Evolutionary conservation across 2,797 vertebrate genomes (phyloP).

Genomic region (Lepilemur septentrionalis): DNA sequence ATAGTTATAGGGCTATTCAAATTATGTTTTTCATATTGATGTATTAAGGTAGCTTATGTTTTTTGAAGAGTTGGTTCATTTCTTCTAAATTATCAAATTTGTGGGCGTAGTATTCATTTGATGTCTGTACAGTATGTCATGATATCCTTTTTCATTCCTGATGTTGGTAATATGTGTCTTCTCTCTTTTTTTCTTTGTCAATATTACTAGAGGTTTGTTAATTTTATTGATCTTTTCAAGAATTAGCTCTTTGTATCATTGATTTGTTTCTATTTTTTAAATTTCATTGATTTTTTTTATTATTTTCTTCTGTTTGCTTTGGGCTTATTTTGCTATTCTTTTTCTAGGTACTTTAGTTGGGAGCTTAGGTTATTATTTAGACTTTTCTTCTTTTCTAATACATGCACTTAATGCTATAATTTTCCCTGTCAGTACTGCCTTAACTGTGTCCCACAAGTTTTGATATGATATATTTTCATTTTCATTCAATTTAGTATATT

Average conservation of each 20-base stretch:
- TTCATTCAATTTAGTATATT: not conserved
- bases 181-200: not conserved
- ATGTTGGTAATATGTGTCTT: not conserved
- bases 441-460: not conserved
- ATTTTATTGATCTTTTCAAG: not conserved
- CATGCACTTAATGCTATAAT: not conserved
- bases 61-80: not conserved
- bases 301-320: not conserved
- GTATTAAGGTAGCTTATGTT: not conserved
- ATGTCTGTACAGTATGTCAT: not conserved
- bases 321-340: slow-evolving; percentile 20
- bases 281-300: slow-evolving; percentile 19
- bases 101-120: not conserved
- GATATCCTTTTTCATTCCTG: not conserved
- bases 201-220: not conserved
- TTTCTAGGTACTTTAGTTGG: not conserved
- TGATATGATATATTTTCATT: not conserved
- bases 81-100: not conserved
- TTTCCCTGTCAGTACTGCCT: not conserved
- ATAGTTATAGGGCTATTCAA: not conserved
- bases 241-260: not conserved
- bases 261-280: not conserved
- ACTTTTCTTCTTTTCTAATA: slow-evolving; percentile 21
- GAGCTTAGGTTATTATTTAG: not conserved
- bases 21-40: not conserved